These are phyloP conservation scores for Stenurella melanura DNA, from an alignment of 2,888 invertebrate genomes.

Conservation along the genomic window DNA sequence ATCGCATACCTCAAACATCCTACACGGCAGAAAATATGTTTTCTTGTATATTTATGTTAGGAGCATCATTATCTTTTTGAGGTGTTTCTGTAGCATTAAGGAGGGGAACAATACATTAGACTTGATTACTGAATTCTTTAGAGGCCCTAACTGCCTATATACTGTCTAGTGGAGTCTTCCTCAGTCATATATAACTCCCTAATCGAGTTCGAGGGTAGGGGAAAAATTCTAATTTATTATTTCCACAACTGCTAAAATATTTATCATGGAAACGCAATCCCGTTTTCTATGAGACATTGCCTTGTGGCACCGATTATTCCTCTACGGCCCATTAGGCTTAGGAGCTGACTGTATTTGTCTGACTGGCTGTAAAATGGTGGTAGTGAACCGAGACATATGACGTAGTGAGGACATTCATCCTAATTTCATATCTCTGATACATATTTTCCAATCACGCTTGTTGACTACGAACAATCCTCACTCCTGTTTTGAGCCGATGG, in stretches of 20 bases:
- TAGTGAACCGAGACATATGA: conserved; percentile 39
- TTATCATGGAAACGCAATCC: conserved; percentile 53
- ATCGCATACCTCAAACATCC: too few relatives aligned
- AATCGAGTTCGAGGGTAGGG: conserved; percentile 34
- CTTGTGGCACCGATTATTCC: conserved; percentile 27
- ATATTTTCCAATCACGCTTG: conserved; percentile 48
- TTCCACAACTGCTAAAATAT: conserved; percentile 54
- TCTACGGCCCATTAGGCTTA: conserved; percentile 31
- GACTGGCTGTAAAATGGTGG: conserved; percentile 35
- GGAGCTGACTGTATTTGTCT: conserved; percentile 35
- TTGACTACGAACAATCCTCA: conserved; percentile 40
- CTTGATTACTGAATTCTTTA: conserved; percentile 38
- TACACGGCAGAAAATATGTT: too few relatives aligned
- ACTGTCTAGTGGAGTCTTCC: conserved; percentile 30
- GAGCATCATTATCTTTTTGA: conserved; percentile 8
- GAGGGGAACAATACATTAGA: conserved; percentile 28
- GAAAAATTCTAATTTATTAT: conserved; percentile 53
- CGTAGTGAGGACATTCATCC: conserved; percentile 41
- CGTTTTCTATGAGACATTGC: conserved; percentile 38
- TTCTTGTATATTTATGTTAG: not conserved
- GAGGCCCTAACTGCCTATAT: conserved; percentile 34
- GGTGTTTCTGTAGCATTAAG: conserved; percentile 13
- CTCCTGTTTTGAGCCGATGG: conserved; percentile 39
- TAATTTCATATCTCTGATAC: conserved; percentile 41
- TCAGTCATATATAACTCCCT: conserved; percentile 35